phyloP scores from a whole-genome alignment of 2,888 invertebrate genomes.

The Trichopoda pennipes region DNA sequence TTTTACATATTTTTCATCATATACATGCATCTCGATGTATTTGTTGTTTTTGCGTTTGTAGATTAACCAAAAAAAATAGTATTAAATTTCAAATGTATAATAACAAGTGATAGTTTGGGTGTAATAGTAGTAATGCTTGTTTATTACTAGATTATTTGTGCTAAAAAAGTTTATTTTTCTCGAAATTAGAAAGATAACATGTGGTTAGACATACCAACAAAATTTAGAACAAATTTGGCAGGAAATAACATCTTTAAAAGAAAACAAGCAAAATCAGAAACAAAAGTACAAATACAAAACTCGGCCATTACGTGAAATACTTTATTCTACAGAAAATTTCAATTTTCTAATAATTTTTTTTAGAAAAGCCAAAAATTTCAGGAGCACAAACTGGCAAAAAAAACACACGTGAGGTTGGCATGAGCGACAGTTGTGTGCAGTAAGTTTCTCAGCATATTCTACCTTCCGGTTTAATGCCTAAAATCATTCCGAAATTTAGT shows the following conservation, averaged over 20 bases:
- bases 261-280: too few species aligned
- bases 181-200: neutral
- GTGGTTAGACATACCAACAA: neutral
- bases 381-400: too few species aligned
- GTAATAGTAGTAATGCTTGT: neutral
- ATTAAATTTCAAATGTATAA: neutral
- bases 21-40: neutral
- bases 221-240: slow-evolving; percentile 13
- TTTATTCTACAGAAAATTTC: neutral
- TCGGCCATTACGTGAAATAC: neutral
- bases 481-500: too few species aligned
- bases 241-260: slow-evolving; percentile 1
- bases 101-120: neutral
- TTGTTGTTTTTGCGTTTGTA: neutral
- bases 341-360: too few species aligned
- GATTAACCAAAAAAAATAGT: neutral
- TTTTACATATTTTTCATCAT: slow-evolving; percentile 3
- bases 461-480: too few species aligned
- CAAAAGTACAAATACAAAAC: too few species aligned
- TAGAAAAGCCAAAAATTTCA: too few species aligned
- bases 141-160: slow-evolving; percentile 32
- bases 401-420: too few species aligned
- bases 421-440: too few species aligned
- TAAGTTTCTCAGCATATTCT: too few species aligned
- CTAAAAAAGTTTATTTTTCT: slow-evolving; percentile 11